These are phyloP conservation scores for Melieria picta DNA, from an alignment of 2,888 invertebrate genomes.

Conservation along the genomic window DNA sequence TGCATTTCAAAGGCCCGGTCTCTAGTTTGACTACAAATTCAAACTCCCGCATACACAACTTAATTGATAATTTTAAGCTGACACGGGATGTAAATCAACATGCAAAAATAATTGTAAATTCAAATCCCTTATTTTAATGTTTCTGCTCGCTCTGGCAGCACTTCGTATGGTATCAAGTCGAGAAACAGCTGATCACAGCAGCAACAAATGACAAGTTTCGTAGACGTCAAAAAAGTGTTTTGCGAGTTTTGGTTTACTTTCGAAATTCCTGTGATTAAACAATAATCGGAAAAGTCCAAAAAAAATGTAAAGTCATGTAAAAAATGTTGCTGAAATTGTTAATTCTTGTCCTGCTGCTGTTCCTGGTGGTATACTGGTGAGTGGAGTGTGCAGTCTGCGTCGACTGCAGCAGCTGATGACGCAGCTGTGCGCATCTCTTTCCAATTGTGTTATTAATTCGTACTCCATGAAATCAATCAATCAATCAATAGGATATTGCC, in stretches of 20 bases:
- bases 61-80: too few species aligned
- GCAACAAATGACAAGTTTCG: slow-evolving; percentile 5
- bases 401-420: neutral
- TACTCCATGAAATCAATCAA: neutral
- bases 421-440: slow-evolving; percentile 7
- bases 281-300: slow-evolving; percentile 6
- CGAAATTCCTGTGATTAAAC: slow-evolving; percentile 21
- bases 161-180: too few species aligned
- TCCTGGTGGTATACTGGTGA: slow-evolving; percentile 60
- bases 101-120: too few species aligned
- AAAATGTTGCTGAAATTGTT: slow-evolving; percentile 57
- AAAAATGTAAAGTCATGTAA: slow-evolving; percentile 5
- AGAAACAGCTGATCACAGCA: slow-evolving; percentile 19
- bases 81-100: too few species aligned
- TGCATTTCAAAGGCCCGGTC: too few species aligned
- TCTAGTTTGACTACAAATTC: too few species aligned
- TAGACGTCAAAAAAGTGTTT: slow-evolving; percentile 29
- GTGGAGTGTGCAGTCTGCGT: slow-evolving; percentile 36
- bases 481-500: slow-evolving; percentile 75
- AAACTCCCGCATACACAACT: too few species aligned
- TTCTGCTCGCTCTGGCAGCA: neutral
- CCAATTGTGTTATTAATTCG: neutral
- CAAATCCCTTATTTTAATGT: too few species aligned
- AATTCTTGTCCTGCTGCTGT: slow-evolving; percentile 50
- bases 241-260: slow-evolving; percentile 3